phyloP scores from a whole-genome alignment of 2,113 vertebrate species.

The Sebastes schlegelii region DNA sequence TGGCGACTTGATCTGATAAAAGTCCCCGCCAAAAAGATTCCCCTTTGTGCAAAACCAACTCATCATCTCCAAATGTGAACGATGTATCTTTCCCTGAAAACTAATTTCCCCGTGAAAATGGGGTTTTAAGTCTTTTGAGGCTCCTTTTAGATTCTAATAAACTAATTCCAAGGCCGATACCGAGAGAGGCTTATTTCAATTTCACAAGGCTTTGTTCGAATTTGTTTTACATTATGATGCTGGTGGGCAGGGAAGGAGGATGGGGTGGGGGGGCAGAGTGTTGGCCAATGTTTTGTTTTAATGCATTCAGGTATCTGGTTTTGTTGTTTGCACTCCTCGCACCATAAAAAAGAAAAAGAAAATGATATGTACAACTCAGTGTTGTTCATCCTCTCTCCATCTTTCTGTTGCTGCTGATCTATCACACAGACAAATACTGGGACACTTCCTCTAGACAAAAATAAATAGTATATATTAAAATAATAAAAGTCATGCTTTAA shows the following conservation, averaged over 20 bases:
- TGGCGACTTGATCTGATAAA: slow-evolving; percentile 67
- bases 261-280: background rate
- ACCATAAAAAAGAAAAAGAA: slow-evolving; percentile 10
- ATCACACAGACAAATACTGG: slow-evolving; percentile 20
- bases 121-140: slow-evolving; percentile 77
- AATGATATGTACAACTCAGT: slow-evolving; percentile 18
- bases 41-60: slow-evolving; percentile 65
- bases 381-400: slow-evolving; percentile 3
- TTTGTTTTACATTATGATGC: slow-evolving; percentile 80
- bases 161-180: slow-evolving; percentile 72
- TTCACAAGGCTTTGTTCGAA: slow-evolving; percentile 77
- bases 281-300: slow-evolving; percentile 50
- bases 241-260: slow-evolving; percentile 30
- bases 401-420: slow-evolving; percentile 23
- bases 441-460: slow-evolving; percentile 2
- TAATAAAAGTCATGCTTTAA: slow-evolving; percentile 21
- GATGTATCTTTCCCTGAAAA: slow-evolving; percentile 74
- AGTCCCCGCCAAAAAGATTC: slow-evolving; percentile 47
- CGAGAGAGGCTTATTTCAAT: slow-evolving; percentile 73
- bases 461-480: slow-evolving; percentile 41
- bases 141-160: slow-evolving; percentile 82
- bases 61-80: slow-evolving; percentile 70
- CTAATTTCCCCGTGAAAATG: slow-evolving; percentile 79
- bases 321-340: slow-evolving; percentile 52
- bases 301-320: slow-evolving; percentile 63